Evolutionary conservation across 92 coral and sea anemone species (phyloP).

Genomic region (Zoanthus solanderi): DNA sequence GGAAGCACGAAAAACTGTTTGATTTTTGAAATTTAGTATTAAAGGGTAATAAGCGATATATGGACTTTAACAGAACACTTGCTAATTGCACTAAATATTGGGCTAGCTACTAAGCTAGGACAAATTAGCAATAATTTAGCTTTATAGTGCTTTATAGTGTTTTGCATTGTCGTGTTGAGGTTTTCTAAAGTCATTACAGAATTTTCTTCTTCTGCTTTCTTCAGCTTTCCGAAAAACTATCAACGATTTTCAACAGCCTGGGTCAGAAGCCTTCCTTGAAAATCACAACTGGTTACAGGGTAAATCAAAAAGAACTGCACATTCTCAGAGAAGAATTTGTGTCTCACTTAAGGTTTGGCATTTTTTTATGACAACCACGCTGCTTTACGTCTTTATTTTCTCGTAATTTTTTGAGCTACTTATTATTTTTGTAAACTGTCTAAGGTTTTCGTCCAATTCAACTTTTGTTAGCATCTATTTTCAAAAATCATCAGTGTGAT

Average conservation of each 20-base stretch:
- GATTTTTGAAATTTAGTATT: no score
- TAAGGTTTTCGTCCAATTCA: not conserved
- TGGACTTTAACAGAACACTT: no score
- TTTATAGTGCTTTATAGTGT: no score
- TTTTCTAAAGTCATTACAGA: no score
- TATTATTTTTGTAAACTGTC: not conserved
- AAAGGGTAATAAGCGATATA: no score
- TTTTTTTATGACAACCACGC: not conserved
- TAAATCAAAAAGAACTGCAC: not conserved
- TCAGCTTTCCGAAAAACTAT: slow-evolving; percentile 22
- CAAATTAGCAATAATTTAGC: no score
- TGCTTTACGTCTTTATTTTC: not conserved
- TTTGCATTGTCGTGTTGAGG: not conserved
- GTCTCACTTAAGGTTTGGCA: slow-evolving; percentile 21
- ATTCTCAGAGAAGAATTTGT: slow-evolving; percentile 6
- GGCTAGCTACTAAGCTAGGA: no score
- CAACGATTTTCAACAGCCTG: slow-evolving; percentile 8
- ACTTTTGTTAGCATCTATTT: no score
- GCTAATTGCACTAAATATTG: no score
- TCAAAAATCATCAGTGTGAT: no score
- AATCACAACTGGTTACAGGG: slow-evolving; percentile 18
- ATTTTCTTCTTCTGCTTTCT: not conserved
- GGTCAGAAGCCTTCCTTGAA: slow-evolving; percentile 28
- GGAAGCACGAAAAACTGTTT: no score
- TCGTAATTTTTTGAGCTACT: not conserved